Base-by-base conservation (phyloP, 30 jellyfish, hydroid and myxozoan genomes). In the Phacellophora camtschatica region DNA sequence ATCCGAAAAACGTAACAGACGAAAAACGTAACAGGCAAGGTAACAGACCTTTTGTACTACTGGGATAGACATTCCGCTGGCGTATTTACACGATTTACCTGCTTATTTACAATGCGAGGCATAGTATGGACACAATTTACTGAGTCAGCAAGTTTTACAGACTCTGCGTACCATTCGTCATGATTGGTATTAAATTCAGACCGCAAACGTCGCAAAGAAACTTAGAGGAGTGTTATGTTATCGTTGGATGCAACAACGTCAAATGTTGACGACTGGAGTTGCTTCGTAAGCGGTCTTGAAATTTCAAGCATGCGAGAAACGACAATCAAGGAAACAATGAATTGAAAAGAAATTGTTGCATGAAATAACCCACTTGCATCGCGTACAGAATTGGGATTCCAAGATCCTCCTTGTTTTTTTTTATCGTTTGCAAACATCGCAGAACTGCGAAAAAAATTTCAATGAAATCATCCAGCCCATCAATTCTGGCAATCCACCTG, bases 251-350 rank as follows among this genome's bases (percentile, higher is more conserved):
- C 88, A 46, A 36, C 70, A 54, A 48, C 92, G 53, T 81, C 92
- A 49, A 19, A 12, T n/a, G 88, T 24, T 16, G 87, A 31, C 8
- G 69, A 18, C 25, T 66, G 80, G 62, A 66, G 63, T 41, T 66
- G 80, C 39, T 66, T 66, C 22, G 80, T 66, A 4, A 81, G 64
- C 8, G 93, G 79, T 22, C 86, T 9, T 0, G 93, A 34, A 32
- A 53, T 33, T 43, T 81, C 79, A n/a, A 81, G 74, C 24, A 0
- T 20, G 36, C 79, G 87, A 25, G 81, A 66, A 9, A 77, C 67
- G 22, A 55, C 35, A 4, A 58, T 32, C 27, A 80, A 76, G 22
- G 73, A 5, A 43, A 65, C 19, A 1, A 80, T 48, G 77, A 74
- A 74, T 29, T 55, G 24, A 28, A 74, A 25, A 5, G 76, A 43